Percentiles rank a stretch among this genome's conserved stretches.
These are phyloP conservation scores for Drosophila auraria DNA, from an alignment of 1,140 invertebrate species.

Conservation along the genomic window DNA sequence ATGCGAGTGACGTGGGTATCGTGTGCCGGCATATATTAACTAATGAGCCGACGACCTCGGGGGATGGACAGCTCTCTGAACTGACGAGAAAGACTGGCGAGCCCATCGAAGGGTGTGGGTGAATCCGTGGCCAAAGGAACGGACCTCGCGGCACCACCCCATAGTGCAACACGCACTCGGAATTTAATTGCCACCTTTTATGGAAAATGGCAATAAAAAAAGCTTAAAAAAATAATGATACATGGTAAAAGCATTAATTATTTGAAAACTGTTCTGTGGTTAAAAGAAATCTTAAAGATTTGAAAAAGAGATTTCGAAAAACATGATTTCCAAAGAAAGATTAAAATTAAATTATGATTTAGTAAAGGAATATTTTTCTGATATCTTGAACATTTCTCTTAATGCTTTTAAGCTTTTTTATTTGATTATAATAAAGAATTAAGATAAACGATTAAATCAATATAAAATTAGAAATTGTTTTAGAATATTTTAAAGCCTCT, in stretches of 20 bases:
- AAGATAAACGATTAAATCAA: neutral
- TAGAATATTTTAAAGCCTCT: neutral
- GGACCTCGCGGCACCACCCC: constrained; percentile 13
- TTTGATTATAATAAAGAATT: no score
- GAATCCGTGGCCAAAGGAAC: constrained; percentile 34
- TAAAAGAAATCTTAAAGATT: neutral
- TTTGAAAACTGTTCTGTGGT: neutral
- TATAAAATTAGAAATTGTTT: no score
- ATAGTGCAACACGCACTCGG: constrained; percentile 21
- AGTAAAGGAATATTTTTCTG: no score
- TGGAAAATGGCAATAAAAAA: constrained; percentile 1
- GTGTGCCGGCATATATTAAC: constrained; percentile 59
- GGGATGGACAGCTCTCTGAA: constrained; percentile 33
- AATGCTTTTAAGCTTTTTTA: no score
- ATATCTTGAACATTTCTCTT: no score
- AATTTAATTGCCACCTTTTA: constrained; percentile 15
- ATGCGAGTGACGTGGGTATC: constrained; percentile 34
- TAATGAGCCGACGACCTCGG: constrained; percentile 73
- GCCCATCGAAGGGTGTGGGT: constrained; percentile 4
- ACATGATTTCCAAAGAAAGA: no score
- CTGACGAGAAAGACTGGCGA: neutral
- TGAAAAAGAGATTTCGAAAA: no score
- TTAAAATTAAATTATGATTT: no score
- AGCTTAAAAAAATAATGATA: neutral
- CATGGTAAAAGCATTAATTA: neutral